phyloP scores from a whole-genome alignment of 2,888 invertebrate species.

The Phalangium opilio region DNA sequence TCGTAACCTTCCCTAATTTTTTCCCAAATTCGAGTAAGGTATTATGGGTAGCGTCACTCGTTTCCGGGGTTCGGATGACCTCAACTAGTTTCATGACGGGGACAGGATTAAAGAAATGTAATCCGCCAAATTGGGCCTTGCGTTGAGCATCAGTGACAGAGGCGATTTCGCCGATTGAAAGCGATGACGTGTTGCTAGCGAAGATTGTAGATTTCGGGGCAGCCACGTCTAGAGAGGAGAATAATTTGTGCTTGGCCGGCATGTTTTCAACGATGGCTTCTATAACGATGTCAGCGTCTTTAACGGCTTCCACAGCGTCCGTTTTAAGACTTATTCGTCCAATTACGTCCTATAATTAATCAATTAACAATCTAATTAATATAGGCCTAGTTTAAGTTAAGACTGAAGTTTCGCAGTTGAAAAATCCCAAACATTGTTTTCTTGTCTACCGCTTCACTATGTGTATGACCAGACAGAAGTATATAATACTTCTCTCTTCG shows the following conservation, averaged over 20 bases:
- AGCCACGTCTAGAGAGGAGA: slow-evolving; percentile 51
- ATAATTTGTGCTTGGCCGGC: slow-evolving; percentile 56
- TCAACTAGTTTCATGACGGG: slow-evolving; percentile 79
- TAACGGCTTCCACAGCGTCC: slow-evolving; percentile 44
- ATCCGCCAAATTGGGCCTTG: slow-evolving; percentile 54
- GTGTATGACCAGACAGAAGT: too few relatives aligned
- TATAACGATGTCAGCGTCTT: slow-evolving; percentile 55
- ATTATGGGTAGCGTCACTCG: slow-evolving; percentile 55
- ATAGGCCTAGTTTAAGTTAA: too few relatives aligned
- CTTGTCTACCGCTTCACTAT: too few relatives aligned
- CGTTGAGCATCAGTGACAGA: slow-evolving; percentile 52
- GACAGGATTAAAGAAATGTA: slow-evolving; percentile 86
- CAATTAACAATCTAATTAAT: too few relatives aligned
- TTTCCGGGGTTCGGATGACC: slow-evolving; percentile 55
- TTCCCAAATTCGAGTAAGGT: slow-evolving; percentile 63
- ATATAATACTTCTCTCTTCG: too few relatives aligned
- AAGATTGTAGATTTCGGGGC: slow-evolving; percentile 44
- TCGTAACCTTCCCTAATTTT: slow-evolving; percentile 62
- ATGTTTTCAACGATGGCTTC: slow-evolving; percentile 78
- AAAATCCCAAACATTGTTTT: too few relatives aligned
- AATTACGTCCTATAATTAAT: neutral
- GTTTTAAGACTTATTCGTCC: slow-evolving; percentile 45
- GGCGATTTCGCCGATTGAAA: slow-evolving; percentile 66
- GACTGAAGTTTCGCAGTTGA: too few relatives aligned
- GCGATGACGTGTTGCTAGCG: slow-evolving; percentile 76